Evolutionary conservation across 2,797 vertebrate genomes (phyloP).

Genomic region (Karalla daura): DNA sequence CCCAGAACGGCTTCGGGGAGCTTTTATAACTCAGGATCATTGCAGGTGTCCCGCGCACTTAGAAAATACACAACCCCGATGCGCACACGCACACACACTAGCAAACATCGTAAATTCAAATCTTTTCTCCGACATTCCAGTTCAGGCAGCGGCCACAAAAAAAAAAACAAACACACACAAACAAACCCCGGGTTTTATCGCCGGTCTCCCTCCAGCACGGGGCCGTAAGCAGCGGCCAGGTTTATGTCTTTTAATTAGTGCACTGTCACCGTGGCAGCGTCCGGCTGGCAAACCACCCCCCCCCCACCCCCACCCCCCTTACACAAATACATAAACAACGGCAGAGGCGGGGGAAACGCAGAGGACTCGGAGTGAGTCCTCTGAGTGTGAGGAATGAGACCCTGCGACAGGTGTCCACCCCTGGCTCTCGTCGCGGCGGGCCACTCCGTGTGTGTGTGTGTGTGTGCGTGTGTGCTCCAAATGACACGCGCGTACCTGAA

Average conservation of each 20-base stretch:
- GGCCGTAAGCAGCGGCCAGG: slow-evolving; percentile 62
- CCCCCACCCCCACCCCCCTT: no score
- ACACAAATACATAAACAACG: slow-evolving; percentile 51
- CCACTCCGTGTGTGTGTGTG: no score
- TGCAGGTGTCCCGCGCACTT: slow-evolving; percentile 55
- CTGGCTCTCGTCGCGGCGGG: background rate
- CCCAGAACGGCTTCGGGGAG: slow-evolving; percentile 39
- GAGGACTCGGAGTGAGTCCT: background rate
- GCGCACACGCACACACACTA: slow-evolving; percentile 5
- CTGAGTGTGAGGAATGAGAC: background rate
- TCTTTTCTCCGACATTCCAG: slow-evolving; percentile 47
- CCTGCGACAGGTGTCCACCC: background rate
- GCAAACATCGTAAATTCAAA: slow-evolving; percentile 61
- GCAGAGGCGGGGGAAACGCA: slow-evolving; percentile 11
- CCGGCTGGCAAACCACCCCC: slow-evolving; percentile 56
- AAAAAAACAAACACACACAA: slow-evolving; percentile 38
- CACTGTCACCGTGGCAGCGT: slow-evolving; percentile 53
- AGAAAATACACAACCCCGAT: slow-evolving; percentile 33
- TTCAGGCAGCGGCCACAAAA: slow-evolving; percentile 19
- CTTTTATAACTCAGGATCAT: slow-evolving; percentile 71
- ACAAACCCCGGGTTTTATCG: slow-evolving; percentile 50
- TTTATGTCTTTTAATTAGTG: slow-evolving; percentile 81
- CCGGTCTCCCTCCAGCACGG: slow-evolving; percentile 53
- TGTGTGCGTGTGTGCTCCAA: background rate
- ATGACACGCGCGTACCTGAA: slow-evolving; percentile 85